These are phyloP conservation scores for Myotis davidii DNA, from an alignment of 2,113 vertebrate species.

Conservation along the genomic window DNA sequence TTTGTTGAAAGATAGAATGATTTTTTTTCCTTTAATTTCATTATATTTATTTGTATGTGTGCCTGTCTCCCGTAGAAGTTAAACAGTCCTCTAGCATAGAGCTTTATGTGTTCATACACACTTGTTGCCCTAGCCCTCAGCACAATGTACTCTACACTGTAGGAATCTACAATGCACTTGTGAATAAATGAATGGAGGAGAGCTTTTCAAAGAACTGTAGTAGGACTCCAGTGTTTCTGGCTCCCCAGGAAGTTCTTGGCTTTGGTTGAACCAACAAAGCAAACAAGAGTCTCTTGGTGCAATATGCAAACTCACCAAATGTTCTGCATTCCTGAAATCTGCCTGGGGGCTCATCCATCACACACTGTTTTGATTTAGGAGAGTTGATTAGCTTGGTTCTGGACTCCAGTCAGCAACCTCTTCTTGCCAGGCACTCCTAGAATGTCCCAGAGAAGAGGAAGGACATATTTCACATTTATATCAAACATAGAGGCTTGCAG, in stretches of 20 bases:
- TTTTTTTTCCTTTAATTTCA: neutral
- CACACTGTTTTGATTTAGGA: slow-evolving; percentile 51
- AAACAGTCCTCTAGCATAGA: neutral
- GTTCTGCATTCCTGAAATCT: slow-evolving; percentile 41
- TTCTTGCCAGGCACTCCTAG: neutral
- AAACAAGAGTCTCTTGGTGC: slow-evolving; percentile 18
- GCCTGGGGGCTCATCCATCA: slow-evolving; percentile 35
- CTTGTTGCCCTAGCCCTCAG: neutral
- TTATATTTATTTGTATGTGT: neutral
- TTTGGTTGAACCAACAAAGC: slow-evolving; percentile 46
- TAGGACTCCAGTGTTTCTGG: neutral
- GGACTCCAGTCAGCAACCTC: slow-evolving; percentile 39
- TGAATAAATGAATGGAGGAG: neutral
- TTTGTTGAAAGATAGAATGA: neutral
- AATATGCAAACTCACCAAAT: slow-evolving; percentile 57
- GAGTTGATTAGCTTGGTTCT: slow-evolving; percentile 36
- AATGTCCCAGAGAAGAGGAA: slow-evolving; percentile 43
- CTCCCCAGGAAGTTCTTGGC: slow-evolving; percentile 12
- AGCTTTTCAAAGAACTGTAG: neutral
- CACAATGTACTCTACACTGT: neutral
- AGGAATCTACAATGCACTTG: neutral
- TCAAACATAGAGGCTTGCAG: neutral
- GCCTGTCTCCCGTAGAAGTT: neutral
- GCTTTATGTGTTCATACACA: neutral
- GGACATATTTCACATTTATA: neutral